Evolutionary conservation across 2,797 vertebrate genomes (phyloP).

Genomic region (Menidia menidia): DNA sequence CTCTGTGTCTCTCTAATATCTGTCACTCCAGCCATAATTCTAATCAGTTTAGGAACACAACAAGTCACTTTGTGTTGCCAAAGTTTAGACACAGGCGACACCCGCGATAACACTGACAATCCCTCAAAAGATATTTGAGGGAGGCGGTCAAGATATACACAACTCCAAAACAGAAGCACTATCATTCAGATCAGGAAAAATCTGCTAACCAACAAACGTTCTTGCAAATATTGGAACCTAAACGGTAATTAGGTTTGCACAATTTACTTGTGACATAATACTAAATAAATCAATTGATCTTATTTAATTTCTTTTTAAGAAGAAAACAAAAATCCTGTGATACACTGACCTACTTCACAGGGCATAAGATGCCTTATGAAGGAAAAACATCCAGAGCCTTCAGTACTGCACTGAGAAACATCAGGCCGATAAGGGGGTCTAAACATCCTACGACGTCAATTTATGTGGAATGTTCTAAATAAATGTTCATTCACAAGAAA

Average conservation of each 20-base stretch:
- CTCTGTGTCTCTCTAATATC: constrained; percentile 6
- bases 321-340: neutral
- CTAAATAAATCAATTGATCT: neutral
- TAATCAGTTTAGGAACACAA: neutral
- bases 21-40: constrained; percentile 3
- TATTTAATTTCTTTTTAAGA: no score
- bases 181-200: neutral
- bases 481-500: no score
- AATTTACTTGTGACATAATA: neutral
- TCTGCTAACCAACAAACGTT: no score
- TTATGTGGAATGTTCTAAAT: no score
- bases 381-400: constrained; percentile 2
- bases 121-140: neutral
- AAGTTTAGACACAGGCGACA: neutral
- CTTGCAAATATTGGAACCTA: neutral
- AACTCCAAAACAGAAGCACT: neutral
- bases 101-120: neutral
- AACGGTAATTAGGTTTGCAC: neutral
- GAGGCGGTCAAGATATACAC: neutral
- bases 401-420: constrained; percentile 1
- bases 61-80: neutral
- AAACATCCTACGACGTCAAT: no score
- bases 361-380: constrained; percentile 5
- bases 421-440: constrained; percentile 1
- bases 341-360: neutral